Base-by-base conservation (phyloP, 1,140 invertebrate species). In the Drosophila arawakana region DNA sequence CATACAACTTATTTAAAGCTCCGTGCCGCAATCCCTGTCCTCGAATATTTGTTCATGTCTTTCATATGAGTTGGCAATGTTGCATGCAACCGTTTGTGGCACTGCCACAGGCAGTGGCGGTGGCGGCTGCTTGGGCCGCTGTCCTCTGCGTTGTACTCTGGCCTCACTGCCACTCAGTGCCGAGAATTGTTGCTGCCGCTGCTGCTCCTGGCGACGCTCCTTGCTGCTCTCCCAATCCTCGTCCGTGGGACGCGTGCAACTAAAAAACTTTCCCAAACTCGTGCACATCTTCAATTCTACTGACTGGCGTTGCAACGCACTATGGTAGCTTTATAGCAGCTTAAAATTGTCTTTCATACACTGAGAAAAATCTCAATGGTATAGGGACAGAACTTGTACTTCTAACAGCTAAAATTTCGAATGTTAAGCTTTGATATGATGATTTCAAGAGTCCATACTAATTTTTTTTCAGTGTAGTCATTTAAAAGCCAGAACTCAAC, bases 41-140 rank as follows among this genome's bases (percentile, higher is more conserved):
- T 57, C 43, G 2, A 71, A 10, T 30, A 80, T 47, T n/a, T 73
- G 73, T 35, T 80, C 73, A 21, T 72, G 59, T 8, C 77, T 73
- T 35, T 67, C 73, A 41, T 76, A 76, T 9, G 78, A 80, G 43
- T 62, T 73, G n/a, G 60, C 25, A 7, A 44, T 43, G 34, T 21
- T 58, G 1, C 30, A 13, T 7, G 41, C 41, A 13, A 43, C 41
- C 1, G 37, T 9, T 4, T 30, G 6, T 6, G 60, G 49, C 46
- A 52, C 10, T 34, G 50, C 21, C 7, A 11, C 50, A 5, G 37
- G 43, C n/a, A 35, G 21, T 11, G 57, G 39, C 10, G 58, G 35
- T 2, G 55, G 61, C 39, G 57, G 39, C 6, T 47, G 50, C 2
- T 25, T 49, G 34, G 57, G 44, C 21, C 69, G 44, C 18, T 9